phyloP scores from a whole-genome alignment of 2,888 invertebrate species.

The Nomada ferruginata region DNA sequence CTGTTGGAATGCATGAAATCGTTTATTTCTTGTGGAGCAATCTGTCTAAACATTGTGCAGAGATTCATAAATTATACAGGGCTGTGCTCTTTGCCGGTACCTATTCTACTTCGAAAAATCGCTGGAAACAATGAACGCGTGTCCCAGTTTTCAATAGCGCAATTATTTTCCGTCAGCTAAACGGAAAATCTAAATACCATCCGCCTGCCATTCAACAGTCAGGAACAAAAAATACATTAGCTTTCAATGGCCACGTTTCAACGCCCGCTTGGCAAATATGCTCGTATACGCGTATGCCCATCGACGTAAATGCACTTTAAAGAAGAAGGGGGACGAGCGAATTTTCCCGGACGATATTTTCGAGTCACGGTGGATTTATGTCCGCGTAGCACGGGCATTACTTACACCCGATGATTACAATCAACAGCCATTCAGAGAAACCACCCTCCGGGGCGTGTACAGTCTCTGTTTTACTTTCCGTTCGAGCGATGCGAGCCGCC shows the following conservation, averaged over 20 bases:
- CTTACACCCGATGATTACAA: slow-evolving; percentile 83
- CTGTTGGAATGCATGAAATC: too few species aligned
- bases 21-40: too few species aligned
- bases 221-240: not conserved
- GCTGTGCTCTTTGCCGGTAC: too few species aligned
- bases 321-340: slow-evolving; percentile 23
- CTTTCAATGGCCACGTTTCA: slow-evolving; percentile 11
- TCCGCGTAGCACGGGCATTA: slow-evolving; percentile 78
- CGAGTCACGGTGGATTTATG: slow-evolving; percentile 59
- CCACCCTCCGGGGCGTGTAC: slow-evolving; percentile 75
- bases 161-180: too few species aligned
- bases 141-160: too few species aligned
- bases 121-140: too few species aligned
- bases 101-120: too few species aligned
- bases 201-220: not conserved
- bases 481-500: slow-evolving; percentile 80
- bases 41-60: too few species aligned
- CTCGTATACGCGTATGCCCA: not conserved
- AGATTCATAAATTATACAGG: too few species aligned
- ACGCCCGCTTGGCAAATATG: slow-evolving; percentile 24
- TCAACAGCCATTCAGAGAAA: slow-evolving; percentile 83
- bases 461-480: slow-evolving; percentile 80
- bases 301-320: slow-evolving; percentile 45
- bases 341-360: slow-evolving; percentile 45
- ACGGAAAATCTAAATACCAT: not conserved